Conservation (phyloP, 2,113 vertebrate genomes). For the Pardalotus punctatus region DNA sequence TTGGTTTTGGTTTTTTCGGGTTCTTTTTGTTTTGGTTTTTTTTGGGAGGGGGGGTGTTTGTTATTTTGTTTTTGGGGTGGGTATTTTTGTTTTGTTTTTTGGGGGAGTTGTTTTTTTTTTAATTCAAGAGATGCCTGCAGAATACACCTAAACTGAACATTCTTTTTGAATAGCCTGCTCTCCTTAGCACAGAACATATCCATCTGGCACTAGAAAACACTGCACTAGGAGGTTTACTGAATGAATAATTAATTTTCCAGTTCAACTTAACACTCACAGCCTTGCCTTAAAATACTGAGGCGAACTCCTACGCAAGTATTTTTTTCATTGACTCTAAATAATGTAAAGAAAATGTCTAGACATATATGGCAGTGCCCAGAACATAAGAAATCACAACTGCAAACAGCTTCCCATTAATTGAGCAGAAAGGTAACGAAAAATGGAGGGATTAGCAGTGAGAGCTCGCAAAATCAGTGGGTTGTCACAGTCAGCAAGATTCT, state of each 20-base stretch:
- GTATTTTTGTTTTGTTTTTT: background rate
- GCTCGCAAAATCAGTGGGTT: background rate
- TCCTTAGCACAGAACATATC: background rate
- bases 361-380: background rate
- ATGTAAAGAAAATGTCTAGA: background rate
- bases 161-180: background rate
- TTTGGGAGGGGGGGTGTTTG: too few relatives aligned
- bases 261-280: background rate
- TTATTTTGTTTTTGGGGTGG: too few relatives aligned
- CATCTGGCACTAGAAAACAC: background rate
- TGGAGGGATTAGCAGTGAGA: background rate
- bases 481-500: background rate
- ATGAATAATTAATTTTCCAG: background rate
- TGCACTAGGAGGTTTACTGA: background rate
- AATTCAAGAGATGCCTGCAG: background rate
- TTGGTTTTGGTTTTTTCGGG: background rate
- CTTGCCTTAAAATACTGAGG: background rate
- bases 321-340: background rate
- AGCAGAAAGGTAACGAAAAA: background rate
- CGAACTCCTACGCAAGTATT: background rate
- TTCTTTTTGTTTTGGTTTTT: background rate
- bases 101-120: background rate
- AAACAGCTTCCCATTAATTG: background rate
- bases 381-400: background rate
- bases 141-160: background rate